phyloP scores from a whole-genome alignment of 2,113 vertebrate species.

The Pelvicachromis taeniatus region DNA sequence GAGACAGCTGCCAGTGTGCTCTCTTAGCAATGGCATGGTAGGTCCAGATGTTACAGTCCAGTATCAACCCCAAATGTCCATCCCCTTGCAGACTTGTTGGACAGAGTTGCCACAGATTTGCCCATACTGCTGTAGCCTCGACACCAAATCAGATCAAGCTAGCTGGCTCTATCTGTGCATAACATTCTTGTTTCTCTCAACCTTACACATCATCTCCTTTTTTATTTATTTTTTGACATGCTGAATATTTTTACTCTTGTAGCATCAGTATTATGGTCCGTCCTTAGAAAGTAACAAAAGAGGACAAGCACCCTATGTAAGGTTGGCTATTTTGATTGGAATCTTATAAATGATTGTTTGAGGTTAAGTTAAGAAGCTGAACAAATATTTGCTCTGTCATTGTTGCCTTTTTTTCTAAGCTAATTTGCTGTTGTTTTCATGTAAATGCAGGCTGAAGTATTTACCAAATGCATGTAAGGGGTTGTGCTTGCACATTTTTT shows the following conservation, averaged over 20 bases:
- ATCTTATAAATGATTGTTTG: not conserved
- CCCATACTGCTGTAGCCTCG: constrained; percentile 74
- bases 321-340: not conserved
- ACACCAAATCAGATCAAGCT: constrained; percentile 24
- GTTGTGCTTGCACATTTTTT: not conserved
- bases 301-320: not conserved
- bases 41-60: constrained; percentile 75
- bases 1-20: constrained; percentile 84
- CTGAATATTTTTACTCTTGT: not conserved
- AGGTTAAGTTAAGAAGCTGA: not conserved
- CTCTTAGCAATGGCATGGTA: constrained; percentile 69
- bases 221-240: accelerated
- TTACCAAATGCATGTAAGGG: not conserved
- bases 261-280: not conserved
- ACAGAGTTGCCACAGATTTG: constrained; percentile 75
- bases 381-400: not conserved
- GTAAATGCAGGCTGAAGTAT: not conserved
- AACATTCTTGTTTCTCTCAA: not conserved
- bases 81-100: constrained; percentile 62
- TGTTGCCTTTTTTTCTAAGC: no score
- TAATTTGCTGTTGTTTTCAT: not conserved
- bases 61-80: constrained; percentile 69
- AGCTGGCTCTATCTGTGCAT: not conserved
- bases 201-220: accelerated
- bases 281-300: not conserved